These are phyloP conservation scores for Andrena chrysosceles DNA, from an alignment of 2,888 invertebrate species.

Conservation along the genomic window DNA sequence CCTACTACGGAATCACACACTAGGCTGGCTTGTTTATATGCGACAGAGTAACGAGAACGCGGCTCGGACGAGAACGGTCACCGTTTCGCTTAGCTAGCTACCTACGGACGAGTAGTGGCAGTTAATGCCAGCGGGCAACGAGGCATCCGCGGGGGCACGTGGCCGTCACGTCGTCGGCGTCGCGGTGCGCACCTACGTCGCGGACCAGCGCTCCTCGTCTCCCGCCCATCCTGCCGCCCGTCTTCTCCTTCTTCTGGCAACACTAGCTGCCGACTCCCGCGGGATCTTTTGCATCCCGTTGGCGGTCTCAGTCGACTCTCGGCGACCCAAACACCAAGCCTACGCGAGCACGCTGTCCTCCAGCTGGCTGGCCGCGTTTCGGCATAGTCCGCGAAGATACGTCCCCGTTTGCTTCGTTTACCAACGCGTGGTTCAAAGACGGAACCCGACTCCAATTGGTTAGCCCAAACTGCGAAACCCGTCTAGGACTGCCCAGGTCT, in stretches of 20 bases:
- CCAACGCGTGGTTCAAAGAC: neutral
- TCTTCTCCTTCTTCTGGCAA: slow-evolving; percentile 52
- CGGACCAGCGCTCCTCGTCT: slow-evolving; percentile 61
- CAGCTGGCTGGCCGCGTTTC: slow-evolving; percentile 51
- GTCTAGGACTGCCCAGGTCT: neutral
- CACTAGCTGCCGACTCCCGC: slow-evolving; percentile 56
- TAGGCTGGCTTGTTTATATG: neutral
- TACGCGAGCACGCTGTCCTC: slow-evolving; percentile 57
- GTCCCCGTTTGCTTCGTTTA: neutral
- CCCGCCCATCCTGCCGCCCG: slow-evolving; percentile 63
- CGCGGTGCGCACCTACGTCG: slow-evolving; percentile 69
- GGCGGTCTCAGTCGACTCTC: slow-evolving; percentile 76
- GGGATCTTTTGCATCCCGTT: slow-evolving; percentile 65
- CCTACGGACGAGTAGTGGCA: slow-evolving; percentile 6
- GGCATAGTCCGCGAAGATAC: slow-evolving; percentile 54
- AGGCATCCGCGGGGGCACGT: slow-evolving; percentile 77
- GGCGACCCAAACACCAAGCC: slow-evolving; percentile 73
- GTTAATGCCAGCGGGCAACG: slow-evolving; percentile 53
- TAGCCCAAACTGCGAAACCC: slow-evolving; percentile 1
- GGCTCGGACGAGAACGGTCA: neutral
- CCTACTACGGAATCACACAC: slow-evolving; percentile 26
- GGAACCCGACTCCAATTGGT: neutral
- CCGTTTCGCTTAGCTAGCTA: slow-evolving; percentile 29
- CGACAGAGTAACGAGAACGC: neutral
- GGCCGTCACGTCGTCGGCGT: slow-evolving; percentile 77